These are phyloP conservation scores for Hoplostethus mediterraneus DNA, from an alignment of 2,797 vertebrate species.

Conservation along the genomic window DNA sequence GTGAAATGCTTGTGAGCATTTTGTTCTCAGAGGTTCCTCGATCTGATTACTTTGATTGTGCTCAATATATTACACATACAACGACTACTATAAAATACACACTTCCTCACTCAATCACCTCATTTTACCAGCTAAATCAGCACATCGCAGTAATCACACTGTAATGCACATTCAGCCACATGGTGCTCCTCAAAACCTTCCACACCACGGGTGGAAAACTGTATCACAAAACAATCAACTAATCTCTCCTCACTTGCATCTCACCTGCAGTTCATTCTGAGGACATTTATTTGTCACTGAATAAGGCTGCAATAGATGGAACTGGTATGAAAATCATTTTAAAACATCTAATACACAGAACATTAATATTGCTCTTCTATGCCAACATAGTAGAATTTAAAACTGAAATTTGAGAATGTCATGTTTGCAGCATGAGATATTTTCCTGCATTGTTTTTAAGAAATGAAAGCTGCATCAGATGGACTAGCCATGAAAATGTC, in stretches of 20 bases:
- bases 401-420: constrained; percentile 1
- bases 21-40: constrained; percentile 8
- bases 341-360: constrained; percentile 12
- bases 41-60: constrained; percentile 5
- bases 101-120: constrained; percentile 2
- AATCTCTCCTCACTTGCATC: constrained; percentile 13
- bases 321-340: constrained; percentile 15
- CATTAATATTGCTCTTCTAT: constrained; percentile 7
- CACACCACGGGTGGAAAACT: constrained; percentile 48
- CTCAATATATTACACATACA: background rate
- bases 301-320: constrained; percentile 28
- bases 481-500: background rate
- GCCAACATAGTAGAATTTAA: background rate
- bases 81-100: constrained; percentile 9
- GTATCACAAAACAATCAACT: constrained; percentile 58
- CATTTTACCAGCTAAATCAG: constrained; percentile 27
- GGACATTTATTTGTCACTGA: constrained; percentile 47
- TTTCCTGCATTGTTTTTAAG: constrained; percentile 20
- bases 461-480: constrained; percentile 22
- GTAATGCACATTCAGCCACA: constrained; percentile 43
- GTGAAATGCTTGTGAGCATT: background rate
- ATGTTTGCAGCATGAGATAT: constrained; percentile 10
- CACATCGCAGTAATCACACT: constrained; percentile 40
- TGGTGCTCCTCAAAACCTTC: constrained; percentile 32
- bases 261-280: constrained; percentile 24